Conservation (phyloP, 2,888 invertebrate genomes). For the Acanthopleura granulata region DNA sequence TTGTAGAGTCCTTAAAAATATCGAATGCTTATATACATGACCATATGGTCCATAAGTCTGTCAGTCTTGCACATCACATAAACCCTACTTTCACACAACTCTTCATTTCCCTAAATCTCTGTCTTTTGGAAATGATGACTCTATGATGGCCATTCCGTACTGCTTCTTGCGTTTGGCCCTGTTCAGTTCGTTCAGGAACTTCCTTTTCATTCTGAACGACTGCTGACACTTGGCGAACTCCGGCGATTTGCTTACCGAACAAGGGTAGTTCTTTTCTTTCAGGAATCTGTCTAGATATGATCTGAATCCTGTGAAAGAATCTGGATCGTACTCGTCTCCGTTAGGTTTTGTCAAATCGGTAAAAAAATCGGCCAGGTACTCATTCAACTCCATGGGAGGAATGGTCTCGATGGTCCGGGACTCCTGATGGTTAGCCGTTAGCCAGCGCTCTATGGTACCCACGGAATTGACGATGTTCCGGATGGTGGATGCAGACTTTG, state of each 20-base stretch:
- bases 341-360: neutral
- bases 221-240: neutral
- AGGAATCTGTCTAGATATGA: neutral
- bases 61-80: too few species aligned
- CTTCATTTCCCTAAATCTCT: too few species aligned
- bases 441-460: neutral
- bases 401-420: neutral
- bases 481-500: slow-evolving; percentile 2
- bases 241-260: slow-evolving; percentile 4
- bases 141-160: too few species aligned
- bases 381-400: neutral
- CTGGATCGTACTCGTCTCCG: neutral
- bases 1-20: too few species aligned
- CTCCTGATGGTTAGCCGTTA: neutral
- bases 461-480: neutral
- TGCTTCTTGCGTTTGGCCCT: too few species aligned
- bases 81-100: too few species aligned
- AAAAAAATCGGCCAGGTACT: neutral
- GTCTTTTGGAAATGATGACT: too few species aligned
- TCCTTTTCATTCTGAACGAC: neutral
- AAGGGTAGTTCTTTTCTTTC: slow-evolving; percentile 1
- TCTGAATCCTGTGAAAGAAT: neutral
- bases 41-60: too few species aligned
- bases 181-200: neutral
- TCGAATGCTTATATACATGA: too few species aligned